These are phyloP conservation scores for Bradypodion pumilum DNA, from an alignment of 2,797 vertebrate species.

Conservation along the genomic window DNA sequence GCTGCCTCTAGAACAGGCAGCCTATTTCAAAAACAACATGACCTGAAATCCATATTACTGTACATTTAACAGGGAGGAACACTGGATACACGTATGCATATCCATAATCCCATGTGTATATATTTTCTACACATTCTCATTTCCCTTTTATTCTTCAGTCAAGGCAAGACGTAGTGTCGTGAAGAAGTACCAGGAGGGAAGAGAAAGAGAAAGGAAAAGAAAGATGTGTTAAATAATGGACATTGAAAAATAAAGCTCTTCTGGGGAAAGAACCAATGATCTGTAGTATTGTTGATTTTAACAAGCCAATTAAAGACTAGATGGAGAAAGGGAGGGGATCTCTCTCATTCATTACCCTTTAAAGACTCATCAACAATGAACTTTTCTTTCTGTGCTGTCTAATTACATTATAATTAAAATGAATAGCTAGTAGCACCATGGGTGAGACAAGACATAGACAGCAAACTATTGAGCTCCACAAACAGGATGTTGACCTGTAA, in stretches of 20 bases:
- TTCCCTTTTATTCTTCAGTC: background rate
- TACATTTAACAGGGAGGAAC: conserved; percentile 8
- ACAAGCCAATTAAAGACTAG: conserved; percentile 45
- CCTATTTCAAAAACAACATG: background rate
- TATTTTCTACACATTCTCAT: conserved; percentile 7
- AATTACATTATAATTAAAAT: conserved; percentile 71
- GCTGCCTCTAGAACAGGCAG: background rate
- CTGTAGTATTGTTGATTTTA: background rate
- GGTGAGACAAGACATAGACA: conserved; percentile 51
- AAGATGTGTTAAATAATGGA: background rate
- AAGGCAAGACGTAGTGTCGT: background rate
- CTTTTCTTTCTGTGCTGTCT: conserved; percentile 59
- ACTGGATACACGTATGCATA: background rate
- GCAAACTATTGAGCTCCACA: conserved; percentile 45
- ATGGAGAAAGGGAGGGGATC: background rate
- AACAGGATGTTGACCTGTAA: conserved; percentile 49
- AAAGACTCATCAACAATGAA: conserved; percentile 59
- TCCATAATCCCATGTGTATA: fast-evolving
- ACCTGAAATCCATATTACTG: background rate
- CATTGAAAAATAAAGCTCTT: conserved; percentile 29
- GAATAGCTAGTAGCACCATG: conserved; percentile 58
- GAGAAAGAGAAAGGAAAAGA: background rate
- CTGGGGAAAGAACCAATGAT: conserved; percentile 1
- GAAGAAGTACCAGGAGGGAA: background rate
- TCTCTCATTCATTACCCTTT: conserved; percentile 43